A percentile compares a stretch with the other conserved stretches of the same genome.
Evolutionary conservation across 2,888 invertebrate genomes (phyloP).

Genomic region (Esperia sulphurella): DNA sequence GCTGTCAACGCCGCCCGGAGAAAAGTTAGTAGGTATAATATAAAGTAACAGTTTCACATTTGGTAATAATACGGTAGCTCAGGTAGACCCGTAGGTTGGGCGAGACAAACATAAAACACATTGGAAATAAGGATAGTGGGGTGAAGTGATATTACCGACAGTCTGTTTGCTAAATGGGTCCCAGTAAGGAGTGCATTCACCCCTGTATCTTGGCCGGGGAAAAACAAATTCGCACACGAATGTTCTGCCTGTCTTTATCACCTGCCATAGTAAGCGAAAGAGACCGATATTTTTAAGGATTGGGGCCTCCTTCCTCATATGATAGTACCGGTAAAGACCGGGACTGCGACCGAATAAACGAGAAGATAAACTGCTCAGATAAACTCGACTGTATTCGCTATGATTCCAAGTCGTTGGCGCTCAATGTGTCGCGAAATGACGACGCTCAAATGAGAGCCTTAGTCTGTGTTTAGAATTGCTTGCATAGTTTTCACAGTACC

Average conservation of each 20-base stretch:
- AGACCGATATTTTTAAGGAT: conserved; percentile 15
- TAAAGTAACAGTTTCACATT: too few relatives aligned
- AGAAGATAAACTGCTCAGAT: conserved; percentile 23
- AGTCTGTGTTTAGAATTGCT: conserved; percentile 2
- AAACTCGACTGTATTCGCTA: conserved; percentile 19
- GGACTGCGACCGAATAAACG: conserved; percentile 19
- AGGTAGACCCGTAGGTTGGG: not conserved
- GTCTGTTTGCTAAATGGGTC: conserved; percentile 7
- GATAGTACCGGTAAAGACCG: conserved; percentile 10
- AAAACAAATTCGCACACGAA: conserved; percentile 11
- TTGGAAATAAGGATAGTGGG: not conserved
- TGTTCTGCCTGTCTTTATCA: conserved; percentile 18
- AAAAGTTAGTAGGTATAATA: too few relatives aligned
- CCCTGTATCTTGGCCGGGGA: conserved; percentile 3
- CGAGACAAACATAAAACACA: not conserved
- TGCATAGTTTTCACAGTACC: not conserved
- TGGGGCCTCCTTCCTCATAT: conserved; percentile 10
- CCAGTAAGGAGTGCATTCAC: conserved; percentile 8
- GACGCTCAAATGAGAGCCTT: conserved; percentile 11
- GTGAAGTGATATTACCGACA: conserved; percentile 6
- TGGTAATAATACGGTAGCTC: too few relatives aligned
- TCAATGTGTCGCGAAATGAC: conserved; percentile 17
- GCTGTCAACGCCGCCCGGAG: too few relatives aligned
- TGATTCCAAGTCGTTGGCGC: conserved; percentile 18
- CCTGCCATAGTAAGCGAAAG: conserved; percentile 14